Base-by-base conservation (phyloP, 2,888 invertebrate species). In the Tipula unca region DNA sequence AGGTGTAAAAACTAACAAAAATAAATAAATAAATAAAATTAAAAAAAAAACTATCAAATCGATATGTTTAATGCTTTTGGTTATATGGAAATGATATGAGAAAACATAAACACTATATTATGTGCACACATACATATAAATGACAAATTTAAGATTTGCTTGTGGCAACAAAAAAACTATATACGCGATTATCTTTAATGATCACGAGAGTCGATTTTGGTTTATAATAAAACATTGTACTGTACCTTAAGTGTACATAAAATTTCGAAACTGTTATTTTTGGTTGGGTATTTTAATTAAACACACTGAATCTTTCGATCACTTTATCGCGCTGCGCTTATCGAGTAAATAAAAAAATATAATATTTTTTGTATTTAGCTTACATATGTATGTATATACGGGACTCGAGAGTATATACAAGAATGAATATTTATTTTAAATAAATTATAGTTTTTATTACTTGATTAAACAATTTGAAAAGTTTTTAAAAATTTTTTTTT, bases 391-490 rank as follows among this genome's bases (percentile, higher is more conserved):
- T 0, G 4, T 6, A 32, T 32, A 32, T 39, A 39, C 48, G 17
- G 4, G 17, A 54, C 48, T n/a, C n/a, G n/a, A n/a, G 4, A 17
- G 5, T 54, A 54, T 54, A 6, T 54, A 17, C 17, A 54, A 54
- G 17, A 14, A 25, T 69, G 69, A 25, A 25, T 69, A 69, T 69
- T 69, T 69, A 25, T 25, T 25, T n/a, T 69, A 69, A 69, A 69
- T 69, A 69, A 69, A 69, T 69, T 69, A 69, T 69, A 25, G 69
- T 69, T 69, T 69, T 69, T 69, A 69, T 69, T 69, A 69, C 69
- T 69, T 69, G 69, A 69, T 69, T 69, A 69, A 69, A 69, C 69
- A 69, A 25, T 69, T 69, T 69, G 69, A 25, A 69, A 6, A 32
- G 32, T 20, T 69, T 69, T 69, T 69, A n/a, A n/a, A n/a, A n/a